phyloP scores from a whole-genome alignment of 2,113 vertebrate species.

The Vulpes vulpes region DNA sequence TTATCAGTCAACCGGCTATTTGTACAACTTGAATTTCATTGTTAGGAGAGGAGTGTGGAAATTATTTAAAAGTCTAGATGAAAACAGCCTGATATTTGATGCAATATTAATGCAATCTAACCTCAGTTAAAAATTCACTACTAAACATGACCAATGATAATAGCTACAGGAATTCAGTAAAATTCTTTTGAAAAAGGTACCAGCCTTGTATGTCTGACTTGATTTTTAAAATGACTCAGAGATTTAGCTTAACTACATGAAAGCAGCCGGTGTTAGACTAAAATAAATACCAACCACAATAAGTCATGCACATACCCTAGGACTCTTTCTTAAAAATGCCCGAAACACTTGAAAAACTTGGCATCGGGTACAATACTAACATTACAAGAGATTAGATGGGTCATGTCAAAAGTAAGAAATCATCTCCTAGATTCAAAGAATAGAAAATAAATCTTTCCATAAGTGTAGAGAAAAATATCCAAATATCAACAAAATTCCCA shows the following conservation, averaged over 20 bases:
- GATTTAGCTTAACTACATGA: slow-evolving; percentile 67
- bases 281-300: slow-evolving; percentile 65
- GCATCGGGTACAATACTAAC: slow-evolving; percentile 10
- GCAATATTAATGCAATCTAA: slow-evolving; percentile 70
- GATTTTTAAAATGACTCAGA: slow-evolving; percentile 62
- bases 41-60: slow-evolving; percentile 64
- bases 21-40: slow-evolving; percentile 52
- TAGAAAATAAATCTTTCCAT: slow-evolving; percentile 69
- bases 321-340: slow-evolving; percentile 44
- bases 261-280: slow-evolving; percentile 9
- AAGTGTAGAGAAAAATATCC: slow-evolving; percentile 62
- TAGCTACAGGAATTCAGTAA: slow-evolving; percentile 73
- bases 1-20: background rate
- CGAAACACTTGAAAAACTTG: slow-evolving; percentile 40
- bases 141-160: slow-evolving; percentile 73
- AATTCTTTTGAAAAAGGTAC: slow-evolving; percentile 70
- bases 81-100: slow-evolving; percentile 68
- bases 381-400: slow-evolving; percentile 43
- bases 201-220: slow-evolving; percentile 46
- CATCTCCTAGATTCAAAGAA: slow-evolving; percentile 61
- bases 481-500: slow-evolving; percentile 83
- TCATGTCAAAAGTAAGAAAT: slow-evolving; percentile 58
- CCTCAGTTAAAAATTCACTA: slow-evolving; percentile 75
- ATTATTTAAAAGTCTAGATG: slow-evolving; percentile 53
- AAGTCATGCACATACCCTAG: slow-evolving; percentile 47